Conservation (phyloP, 2,113 vertebrate genomes). For the Cariama cristata region DNA sequence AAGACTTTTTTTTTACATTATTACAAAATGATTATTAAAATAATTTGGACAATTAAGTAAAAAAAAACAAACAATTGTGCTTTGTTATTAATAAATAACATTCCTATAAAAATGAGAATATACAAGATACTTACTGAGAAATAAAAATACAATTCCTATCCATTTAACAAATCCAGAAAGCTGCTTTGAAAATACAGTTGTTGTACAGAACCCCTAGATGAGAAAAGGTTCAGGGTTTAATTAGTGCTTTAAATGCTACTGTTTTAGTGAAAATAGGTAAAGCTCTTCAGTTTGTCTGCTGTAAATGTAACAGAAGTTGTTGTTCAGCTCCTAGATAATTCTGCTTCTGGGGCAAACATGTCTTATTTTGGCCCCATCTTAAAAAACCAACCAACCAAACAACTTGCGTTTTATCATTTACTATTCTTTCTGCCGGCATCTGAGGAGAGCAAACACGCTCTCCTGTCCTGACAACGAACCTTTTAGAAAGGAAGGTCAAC, state of each 20-base stretch:
- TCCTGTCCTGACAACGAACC: neutral
- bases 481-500: neutral
- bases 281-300: neutral
- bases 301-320: neutral
- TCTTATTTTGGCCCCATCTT: neutral
- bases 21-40: neutral
- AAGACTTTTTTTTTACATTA: neutral
- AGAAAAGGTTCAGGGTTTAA: neutral
- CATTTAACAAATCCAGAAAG: neutral
- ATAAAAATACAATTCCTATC: neutral
- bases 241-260: neutral
- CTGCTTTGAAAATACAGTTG: neutral
- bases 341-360: neutral
- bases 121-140: neutral
- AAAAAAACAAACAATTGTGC: neutral
- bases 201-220: neutral
- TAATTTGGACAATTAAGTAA: neutral
- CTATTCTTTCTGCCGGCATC: neutral
- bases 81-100: neutral
- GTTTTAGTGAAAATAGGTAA: neutral
- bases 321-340: neutral
- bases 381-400: neutral
- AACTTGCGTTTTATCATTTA: neutral
- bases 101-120: neutral
- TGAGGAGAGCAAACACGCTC: neutral